Base-by-base conservation (phyloP, 1,140 invertebrate genomes). In the Heliothis subflexa region DNA sequence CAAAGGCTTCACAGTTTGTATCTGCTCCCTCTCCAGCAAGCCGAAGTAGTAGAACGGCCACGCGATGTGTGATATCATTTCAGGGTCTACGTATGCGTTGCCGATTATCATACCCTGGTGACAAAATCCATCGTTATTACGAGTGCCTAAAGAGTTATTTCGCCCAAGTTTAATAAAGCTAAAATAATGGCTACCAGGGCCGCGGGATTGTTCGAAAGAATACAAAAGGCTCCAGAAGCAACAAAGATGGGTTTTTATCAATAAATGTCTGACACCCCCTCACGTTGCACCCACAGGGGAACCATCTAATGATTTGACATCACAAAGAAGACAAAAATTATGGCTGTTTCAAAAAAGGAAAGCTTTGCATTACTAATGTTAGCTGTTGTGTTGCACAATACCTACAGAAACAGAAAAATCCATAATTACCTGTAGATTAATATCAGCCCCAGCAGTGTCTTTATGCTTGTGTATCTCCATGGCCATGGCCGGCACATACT, bases 61-160 rank as follows among this genome's bases (percentile, higher is more conserved):
- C 1, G 96, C 95, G 85, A 98, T 97, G 18, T 96, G 91, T 0
- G 97, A 89, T 94, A 98, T 97, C 88, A 97, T 96, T n/a, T 95
- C 95, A 0, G 98, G 98, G 92, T 98, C 98, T 50, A 96, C 96
- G 0, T 97, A 95, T 3, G 97, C 98, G 92, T 98, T 98, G 10
- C 98, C 98, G 77, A 98, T 97, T 0, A 97, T 96, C 70, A 98
- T 79, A 81, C 97, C 97, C 94, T 96, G 81, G 49, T 40, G 5
- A 40, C 33, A 7, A 40, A 40, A 40, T 40, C 3, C 33, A 40
- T 40, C 0, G 5, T 40, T 40, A 40, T 40, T 40, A 33, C 1
- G 1, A 40, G 33, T 7, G 4, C 33, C 9, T 40, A 40, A 40
- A 9, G 3, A 40, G 33, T 40, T 40, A 40, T 7, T 40, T 7